These are phyloP conservation scores for Cuculus canorus DNA, from an alignment of 2,797 vertebrate genomes.

Conservation along the genomic window DNA sequence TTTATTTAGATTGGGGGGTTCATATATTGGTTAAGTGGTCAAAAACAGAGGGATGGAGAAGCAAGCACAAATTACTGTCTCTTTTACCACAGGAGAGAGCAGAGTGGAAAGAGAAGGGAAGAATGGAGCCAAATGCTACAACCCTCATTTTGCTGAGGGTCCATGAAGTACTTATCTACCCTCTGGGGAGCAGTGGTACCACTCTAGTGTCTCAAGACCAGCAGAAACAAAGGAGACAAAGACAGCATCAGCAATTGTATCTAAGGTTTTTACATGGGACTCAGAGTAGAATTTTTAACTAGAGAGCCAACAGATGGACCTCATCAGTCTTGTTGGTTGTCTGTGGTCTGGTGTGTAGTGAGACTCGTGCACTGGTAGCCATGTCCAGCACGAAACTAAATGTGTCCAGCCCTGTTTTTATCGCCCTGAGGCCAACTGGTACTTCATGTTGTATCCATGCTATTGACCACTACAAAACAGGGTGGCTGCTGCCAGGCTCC, in stretches of 20 bases:
- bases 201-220: background rate
- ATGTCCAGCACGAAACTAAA: slow-evolving; percentile 12
- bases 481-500: slow-evolving; percentile 1
- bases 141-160: background rate
- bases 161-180: background rate
- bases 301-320: background rate
- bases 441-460: background rate
- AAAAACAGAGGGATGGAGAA: background rate
- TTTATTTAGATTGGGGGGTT: background rate
- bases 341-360: background rate
- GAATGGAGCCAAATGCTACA: background rate
- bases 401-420: background rate
- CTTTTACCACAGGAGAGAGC: background rate
- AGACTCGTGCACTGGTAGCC: background rate
- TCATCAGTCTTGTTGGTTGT: background rate
- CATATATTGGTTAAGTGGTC: background rate
- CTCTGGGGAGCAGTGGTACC: background rate
- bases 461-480: background rate
- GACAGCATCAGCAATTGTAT: background rate
- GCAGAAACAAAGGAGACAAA: background rate
- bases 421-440: background rate
- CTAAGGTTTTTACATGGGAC: background rate
- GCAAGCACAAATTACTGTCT: background rate
- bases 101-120: background rate
- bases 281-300: background rate